phyloP scores from a whole-genome alignment of 2,797 vertebrate species.

The Coregonus ussuriensis region DNA sequence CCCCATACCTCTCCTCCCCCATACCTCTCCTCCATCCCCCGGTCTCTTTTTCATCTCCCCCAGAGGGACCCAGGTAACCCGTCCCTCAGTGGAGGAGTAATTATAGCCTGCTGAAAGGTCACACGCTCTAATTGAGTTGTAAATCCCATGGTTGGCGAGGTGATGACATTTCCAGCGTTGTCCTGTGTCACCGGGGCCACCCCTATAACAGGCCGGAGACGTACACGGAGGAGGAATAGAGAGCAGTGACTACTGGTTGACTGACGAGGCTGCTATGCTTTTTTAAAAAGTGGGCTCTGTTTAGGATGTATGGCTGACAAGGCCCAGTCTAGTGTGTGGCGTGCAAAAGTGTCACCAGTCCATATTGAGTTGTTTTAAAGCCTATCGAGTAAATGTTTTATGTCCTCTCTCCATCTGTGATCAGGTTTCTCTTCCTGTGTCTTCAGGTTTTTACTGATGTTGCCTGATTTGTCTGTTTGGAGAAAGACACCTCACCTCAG shows the following conservation, averaged over 20 bases:
- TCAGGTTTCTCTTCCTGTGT: too few species aligned
- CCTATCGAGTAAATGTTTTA: too few species aligned
- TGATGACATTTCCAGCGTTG: slow-evolving; percentile 58
- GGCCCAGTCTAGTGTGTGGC: too few species aligned
- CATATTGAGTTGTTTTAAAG: too few species aligned
- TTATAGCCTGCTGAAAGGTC: slow-evolving; percentile 68
- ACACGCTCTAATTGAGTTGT: slow-evolving; percentile 63
- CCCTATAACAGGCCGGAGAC: too few species aligned
- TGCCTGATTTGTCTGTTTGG: too few species aligned
- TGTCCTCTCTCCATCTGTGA: too few species aligned
- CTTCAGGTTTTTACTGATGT: too few species aligned
- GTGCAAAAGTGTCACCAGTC: too few species aligned
- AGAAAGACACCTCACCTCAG: too few species aligned
- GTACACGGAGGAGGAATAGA: slow-evolving; percentile 16
- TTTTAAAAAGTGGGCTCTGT: not conserved
- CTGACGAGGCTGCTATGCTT: not conserved
- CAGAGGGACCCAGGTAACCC: slow-evolving; percentile 48
- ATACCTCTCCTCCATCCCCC: slow-evolving; percentile 10
- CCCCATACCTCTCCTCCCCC: not conserved
- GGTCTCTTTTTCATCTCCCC: slow-evolving; percentile 19
- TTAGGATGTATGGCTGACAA: not conserved
- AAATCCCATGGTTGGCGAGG: slow-evolving; percentile 50
- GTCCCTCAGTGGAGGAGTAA: slow-evolving; percentile 55
- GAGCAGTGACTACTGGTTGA: not conserved
- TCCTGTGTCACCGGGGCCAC: too few species aligned